phyloP scores from a whole-genome alignment of 2,888 invertebrate species.

The Lissocephala sabroskyi region DNA sequence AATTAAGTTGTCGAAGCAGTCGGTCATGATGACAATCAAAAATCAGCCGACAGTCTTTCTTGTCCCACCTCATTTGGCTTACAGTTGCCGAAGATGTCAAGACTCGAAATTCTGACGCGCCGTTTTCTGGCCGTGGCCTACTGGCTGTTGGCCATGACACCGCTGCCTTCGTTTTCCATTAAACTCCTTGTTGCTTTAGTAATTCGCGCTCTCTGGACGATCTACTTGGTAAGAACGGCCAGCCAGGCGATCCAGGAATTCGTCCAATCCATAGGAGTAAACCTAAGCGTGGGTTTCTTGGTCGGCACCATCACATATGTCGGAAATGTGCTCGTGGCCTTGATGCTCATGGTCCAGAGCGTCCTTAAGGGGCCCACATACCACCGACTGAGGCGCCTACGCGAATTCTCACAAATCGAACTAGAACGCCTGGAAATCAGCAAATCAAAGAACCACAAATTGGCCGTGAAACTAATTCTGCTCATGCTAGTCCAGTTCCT shows the following conservation, averaged over 20 bases:
- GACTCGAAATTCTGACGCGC: constrained; percentile 23
- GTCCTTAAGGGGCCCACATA: constrained; percentile 19
- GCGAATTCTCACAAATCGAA: constrained; percentile 28
- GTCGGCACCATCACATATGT: constrained; percentile 28
- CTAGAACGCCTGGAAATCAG: constrained; percentile 24
- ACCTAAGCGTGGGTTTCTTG: constrained; percentile 15
- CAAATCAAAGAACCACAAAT: too few species aligned
- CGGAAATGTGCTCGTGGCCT: constrained; percentile 17
- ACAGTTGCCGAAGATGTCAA: too few species aligned
- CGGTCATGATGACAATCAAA: too few species aligned
- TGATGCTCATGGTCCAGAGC: constrained; percentile 38
- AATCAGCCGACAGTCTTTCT: too few species aligned
- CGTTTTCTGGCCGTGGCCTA: constrained; percentile 17
- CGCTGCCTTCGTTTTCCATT: constrained; percentile 23
- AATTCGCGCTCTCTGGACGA: constrained; percentile 26
- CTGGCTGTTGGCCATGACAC: constrained; percentile 26
- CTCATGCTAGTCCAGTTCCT: constrained; percentile 22
- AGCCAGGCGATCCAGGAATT: too few species aligned
- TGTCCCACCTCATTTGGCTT: too few species aligned
- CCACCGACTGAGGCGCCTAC: constrained; percentile 17
- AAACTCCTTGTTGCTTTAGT: constrained; percentile 16
- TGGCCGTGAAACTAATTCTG: constrained; percentile 19
- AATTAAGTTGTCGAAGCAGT: too few species aligned
- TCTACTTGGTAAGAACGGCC: constrained; percentile 16
- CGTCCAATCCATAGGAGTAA: too few species aligned